These are phyloP conservation scores for Isotomurus palustris DNA, from an alignment of 2,888 invertebrate genomes.

Conservation along the genomic window DNA sequence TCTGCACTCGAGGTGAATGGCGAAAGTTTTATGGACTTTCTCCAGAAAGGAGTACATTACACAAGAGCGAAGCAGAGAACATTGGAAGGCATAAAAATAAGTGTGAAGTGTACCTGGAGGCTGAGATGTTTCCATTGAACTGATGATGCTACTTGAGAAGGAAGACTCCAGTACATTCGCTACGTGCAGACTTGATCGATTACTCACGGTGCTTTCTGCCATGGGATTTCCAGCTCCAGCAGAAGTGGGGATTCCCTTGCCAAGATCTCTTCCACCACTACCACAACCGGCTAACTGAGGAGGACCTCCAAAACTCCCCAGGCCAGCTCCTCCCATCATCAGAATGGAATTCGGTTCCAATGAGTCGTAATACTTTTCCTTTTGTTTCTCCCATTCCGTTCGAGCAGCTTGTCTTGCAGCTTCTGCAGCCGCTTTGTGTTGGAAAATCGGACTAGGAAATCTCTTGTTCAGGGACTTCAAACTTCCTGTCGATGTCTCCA, in stretches of 20 bases:
- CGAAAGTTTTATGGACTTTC: no score
- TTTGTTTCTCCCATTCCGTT: constrained; percentile 26
- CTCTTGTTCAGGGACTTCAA: constrained; percentile 20
- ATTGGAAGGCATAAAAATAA: neutral
- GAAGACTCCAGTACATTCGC: constrained; percentile 40
- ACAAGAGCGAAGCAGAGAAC: no score
- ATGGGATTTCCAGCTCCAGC: neutral
- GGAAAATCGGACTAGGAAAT: constrained; percentile 43
- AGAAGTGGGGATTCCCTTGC: no score
- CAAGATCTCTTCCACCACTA: neutral
- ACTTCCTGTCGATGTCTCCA: constrained; percentile 25
- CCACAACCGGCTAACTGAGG: no score
- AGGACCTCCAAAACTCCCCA: neutral
- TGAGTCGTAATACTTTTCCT: constrained; percentile 25
- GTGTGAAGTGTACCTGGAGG: constrained; percentile 23
- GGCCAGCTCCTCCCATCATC: neutral
- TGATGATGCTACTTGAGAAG: constrained; percentile 38
- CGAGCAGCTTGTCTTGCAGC: constrained; percentile 31
- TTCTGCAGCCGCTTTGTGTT: constrained; percentile 41
- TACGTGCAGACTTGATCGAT: constrained; percentile 43
- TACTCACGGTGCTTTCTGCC: constrained; percentile 32
- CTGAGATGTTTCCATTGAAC: constrained; percentile 44
- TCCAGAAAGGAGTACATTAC: no score
- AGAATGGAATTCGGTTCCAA: constrained; percentile 18
- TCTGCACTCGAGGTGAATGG: no score